Conservation (phyloP, 2,797 vertebrate species). For the Valencia hispanica region DNA sequence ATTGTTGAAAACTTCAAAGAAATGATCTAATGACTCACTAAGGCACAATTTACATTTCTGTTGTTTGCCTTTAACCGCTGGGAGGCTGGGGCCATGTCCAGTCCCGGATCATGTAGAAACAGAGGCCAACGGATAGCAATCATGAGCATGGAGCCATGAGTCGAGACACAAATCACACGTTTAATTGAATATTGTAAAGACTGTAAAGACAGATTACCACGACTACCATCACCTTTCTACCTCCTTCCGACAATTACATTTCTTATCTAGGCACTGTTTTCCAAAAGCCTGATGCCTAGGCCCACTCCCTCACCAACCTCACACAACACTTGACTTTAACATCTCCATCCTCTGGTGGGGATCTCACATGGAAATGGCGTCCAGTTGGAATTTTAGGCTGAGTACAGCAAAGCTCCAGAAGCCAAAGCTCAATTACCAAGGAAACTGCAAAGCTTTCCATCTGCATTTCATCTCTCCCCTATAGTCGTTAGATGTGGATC, state of each 20-base stretch:
- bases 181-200: too few species aligned
- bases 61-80: not conserved
- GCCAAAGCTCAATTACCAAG: not conserved
- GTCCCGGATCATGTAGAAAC: slow-evolving; percentile 1
- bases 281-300: not conserved
- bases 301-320: not conserved
- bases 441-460: not conserved
- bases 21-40: slow-evolving; percentile 10
- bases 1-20: slow-evolving; percentile 27
- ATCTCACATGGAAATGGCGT: too few species aligned
- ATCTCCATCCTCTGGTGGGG: not conserved
- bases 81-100: not conserved
- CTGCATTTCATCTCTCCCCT: not conserved
- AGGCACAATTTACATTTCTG: not conserved
- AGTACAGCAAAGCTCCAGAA: not conserved
- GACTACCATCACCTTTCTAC: not conserved
- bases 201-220: not conserved
- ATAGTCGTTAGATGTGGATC: not conserved
- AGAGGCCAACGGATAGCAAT: not conserved
- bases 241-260: too few species aligned
- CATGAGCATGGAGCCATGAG: not conserved
- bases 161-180: too few species aligned
- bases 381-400: not conserved
- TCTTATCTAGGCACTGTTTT: not conserved
- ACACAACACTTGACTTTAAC: not conserved